Conservation (phyloP, 2,113 vertebrate species). For the Galbula dea region DNA sequence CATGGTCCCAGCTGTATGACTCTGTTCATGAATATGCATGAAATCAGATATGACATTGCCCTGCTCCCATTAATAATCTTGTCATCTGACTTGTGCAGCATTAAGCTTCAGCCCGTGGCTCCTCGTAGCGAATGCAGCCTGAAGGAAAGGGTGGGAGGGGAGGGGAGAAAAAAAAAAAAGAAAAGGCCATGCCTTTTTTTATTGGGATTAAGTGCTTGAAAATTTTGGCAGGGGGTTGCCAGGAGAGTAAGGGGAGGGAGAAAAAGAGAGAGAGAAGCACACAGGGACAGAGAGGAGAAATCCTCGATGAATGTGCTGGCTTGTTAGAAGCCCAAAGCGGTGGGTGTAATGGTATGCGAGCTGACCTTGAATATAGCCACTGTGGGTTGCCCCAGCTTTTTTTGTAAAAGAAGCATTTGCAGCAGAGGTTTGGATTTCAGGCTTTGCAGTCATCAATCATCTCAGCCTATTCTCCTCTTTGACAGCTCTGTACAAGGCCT, state of each 20-base stretch:
- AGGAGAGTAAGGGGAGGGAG: constrained; percentile 60
- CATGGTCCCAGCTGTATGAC: constrained; percentile 87
- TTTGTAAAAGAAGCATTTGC: constrained; percentile 97
- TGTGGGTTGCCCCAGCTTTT: constrained; percentile 84
- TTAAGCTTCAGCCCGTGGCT: constrained; percentile 81
- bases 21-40: constrained; percentile 95
- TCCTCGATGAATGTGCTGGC: constrained; percentile 73
- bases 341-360: constrained; percentile 86
- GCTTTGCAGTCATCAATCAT: constrained; percentile 99
- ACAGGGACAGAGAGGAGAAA: constrained; percentile 39
- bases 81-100: constrained; percentile 88
- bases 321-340: constrained; percentile 76
- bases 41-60: constrained; percentile 86
- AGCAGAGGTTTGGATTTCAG: constrained; percentile 97
- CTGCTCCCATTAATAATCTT: constrained; percentile 95
- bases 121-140: constrained; percentile 72
- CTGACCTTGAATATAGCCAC: constrained; percentile 89
- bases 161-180: not conserved
- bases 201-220: constrained; percentile 77
- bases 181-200: constrained; percentile 59
- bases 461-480: constrained; percentile 95
- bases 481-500: constrained; percentile 99
- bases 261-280: constrained; percentile 10
- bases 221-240: constrained; percentile 71
- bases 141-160: constrained; percentile 64